Conservation (phyloP, 2,888 invertebrate genomes). For the Cepaea hortensis region DNA sequence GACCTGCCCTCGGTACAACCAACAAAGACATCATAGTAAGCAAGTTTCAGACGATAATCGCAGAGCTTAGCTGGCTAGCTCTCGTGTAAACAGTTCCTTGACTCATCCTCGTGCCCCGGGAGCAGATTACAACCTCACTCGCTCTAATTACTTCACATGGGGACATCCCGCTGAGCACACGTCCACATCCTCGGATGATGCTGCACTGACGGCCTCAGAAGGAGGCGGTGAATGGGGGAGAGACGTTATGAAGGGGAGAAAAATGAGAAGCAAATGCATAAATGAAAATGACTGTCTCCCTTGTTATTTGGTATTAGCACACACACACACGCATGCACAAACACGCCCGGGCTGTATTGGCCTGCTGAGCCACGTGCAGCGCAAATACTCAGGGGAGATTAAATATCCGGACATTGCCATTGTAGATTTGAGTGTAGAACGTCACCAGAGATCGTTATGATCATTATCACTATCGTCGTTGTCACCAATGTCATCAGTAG, state of each 20-base stretch:
- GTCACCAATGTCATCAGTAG: too few species aligned
- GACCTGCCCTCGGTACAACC: neutral
- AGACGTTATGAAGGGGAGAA: neutral
- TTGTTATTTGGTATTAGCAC: too few species aligned
- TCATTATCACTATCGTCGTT: too few species aligned
- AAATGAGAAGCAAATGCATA: neutral
- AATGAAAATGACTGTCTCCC: neutral
- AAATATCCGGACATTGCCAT: too few species aligned
- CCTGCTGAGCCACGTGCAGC: too few species aligned
- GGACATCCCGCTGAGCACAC: constrained; percentile 13
- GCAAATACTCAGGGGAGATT: too few species aligned
- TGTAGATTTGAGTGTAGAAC: too few species aligned
- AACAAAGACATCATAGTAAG: neutral
- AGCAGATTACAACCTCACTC: constrained; percentile 35
- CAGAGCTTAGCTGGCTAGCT: constrained; percentile 11
- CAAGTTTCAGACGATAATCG: neutral
- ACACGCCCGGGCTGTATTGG: too few species aligned
- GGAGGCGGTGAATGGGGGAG: constrained; percentile 5
- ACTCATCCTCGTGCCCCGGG: constrained; percentile 26
- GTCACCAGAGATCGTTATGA: too few species aligned
- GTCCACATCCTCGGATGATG: neutral
- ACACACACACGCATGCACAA: too few species aligned
- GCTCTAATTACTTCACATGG: constrained; percentile 40
- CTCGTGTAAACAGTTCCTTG: constrained; percentile 19
- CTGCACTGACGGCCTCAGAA: neutral